A percentile compares a stretch with the other conserved stretches of the same genome.
Conservation (phyloP, 2,888 invertebrate species). For the Metallyticus violacea region DNA sequence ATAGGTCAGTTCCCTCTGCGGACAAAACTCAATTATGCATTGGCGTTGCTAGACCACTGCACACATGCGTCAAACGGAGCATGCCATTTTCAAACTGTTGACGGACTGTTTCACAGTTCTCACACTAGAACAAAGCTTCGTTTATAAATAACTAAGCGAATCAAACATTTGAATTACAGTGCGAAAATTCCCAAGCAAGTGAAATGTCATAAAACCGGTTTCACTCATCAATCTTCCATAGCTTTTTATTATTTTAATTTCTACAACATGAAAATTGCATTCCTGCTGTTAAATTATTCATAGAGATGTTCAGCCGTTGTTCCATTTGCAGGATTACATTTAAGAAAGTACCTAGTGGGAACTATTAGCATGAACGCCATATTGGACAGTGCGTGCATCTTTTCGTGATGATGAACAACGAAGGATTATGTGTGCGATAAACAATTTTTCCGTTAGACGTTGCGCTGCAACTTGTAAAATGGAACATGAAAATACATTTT, state of each 20-base stretch:
- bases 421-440: too few relatives aligned
- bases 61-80: background rate
- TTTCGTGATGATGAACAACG: too few relatives aligned
- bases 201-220: background rate
- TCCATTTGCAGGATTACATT: too few relatives aligned
- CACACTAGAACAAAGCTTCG: background rate
- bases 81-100: background rate
- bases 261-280: background rate
- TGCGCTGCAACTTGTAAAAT: too few relatives aligned
- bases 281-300: background rate
- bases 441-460: too few relatives aligned
- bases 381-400: too few relatives aligned
- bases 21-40: background rate
- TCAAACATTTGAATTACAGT: background rate
- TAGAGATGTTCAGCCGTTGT: background rate
- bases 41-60: background rate
- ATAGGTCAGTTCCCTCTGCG: background rate
- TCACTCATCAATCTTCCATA: background rate
- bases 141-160: background rate
- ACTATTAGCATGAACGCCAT: too few relatives aligned
- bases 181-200: background rate
- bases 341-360: too few relatives aligned
- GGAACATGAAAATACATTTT: too few relatives aligned
- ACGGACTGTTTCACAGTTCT: too few relatives aligned
- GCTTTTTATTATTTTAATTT: background rate